Evolutionary conservation across 2,797 vertebrate genomes (phyloP).

Genomic region (Zenarchopterus dispar): DNA sequence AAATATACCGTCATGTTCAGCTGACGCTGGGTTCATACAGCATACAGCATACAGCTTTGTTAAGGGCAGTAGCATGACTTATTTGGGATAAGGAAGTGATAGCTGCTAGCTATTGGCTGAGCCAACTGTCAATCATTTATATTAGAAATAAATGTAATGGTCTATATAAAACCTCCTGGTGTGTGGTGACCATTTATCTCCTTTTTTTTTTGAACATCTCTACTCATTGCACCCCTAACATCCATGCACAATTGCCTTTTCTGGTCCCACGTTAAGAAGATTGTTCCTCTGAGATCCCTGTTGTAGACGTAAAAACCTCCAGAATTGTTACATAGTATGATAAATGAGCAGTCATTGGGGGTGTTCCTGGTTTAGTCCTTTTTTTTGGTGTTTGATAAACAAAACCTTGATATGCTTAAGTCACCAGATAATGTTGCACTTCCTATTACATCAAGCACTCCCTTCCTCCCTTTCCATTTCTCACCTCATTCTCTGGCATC

Average conservation of each 20-base stretch:
- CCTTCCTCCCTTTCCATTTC: conserved; percentile 25
- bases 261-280: not conserved
- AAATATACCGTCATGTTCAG: too few relatives aligned
- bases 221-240: too few relatives aligned
- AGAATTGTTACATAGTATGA: conserved; percentile 11
- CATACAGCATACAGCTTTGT: too few relatives aligned
- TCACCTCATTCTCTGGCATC: conserved; percentile 48
- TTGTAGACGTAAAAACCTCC: conserved; percentile 7
- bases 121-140: too few relatives aligned
- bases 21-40: too few relatives aligned
- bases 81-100: too few relatives aligned
- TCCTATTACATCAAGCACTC: conserved; percentile 30
- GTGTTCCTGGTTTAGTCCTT: conserved; percentile 39
- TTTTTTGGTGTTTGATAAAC: conserved; percentile 52
- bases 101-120: too few relatives aligned
- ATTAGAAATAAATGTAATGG: too few relatives aligned
- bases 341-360: conserved; percentile 12
- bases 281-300: not conserved
- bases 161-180: too few relatives aligned
- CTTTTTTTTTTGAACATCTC: too few relatives aligned
- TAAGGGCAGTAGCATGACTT: too few relatives aligned
- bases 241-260: conserved; percentile 27
- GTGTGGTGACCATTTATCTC: too few relatives aligned
- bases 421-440: conserved; percentile 60
- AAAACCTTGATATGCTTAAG: conserved; percentile 52